Base-by-base conservation (phyloP, 2,888 invertebrate genomes). In the Cataglyphis cursor region DNA sequence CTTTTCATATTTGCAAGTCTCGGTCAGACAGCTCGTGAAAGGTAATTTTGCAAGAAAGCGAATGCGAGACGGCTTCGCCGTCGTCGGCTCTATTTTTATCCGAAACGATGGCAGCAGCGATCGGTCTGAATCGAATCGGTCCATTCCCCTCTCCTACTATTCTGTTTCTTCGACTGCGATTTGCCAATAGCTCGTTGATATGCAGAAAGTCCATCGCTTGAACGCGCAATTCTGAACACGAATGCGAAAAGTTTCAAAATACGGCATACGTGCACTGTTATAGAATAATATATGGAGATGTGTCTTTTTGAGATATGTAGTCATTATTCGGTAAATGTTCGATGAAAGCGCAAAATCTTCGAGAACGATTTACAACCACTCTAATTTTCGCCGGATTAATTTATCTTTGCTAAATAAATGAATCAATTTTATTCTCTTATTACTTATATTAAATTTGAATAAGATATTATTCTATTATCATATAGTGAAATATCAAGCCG, bases 141-240 rank as follows among this genome's bases (percentile, higher is more conserved):
- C 87, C 72, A 70, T 64, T 87, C 51, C 81, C 70, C 61, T 68
- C 31, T 68, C 74, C 61, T 70, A 51, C 35, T 74, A 35, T 64
- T 35, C 64, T 61, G 66, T 48, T 44, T 57, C 61, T 73, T 74
- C 62, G 10, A 21, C 59, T 72, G 64, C 66, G 90, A 91, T 90
- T 90, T 91, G 91, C 90, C 89, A 90, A 90, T 84, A 91, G 86
- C 86, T 90, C 87, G 83, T 90, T 90, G 90, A 91, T 90, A 90
- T 91, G 91, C 89, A 88, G 91, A 90, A 89, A 90, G 83, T 86
- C 88, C 88, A 88, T 88, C 86, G 61, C 76, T 51, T 51, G 51
- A n/a, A n/a, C 41, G 61, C 62, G 68, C 85, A 65, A 74, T 38
- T 18, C 54, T 24, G 86, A 82, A 82, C 72, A 82, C 83, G 65